Conservation (phyloP, 1,140 invertebrate species). For the Cydia fagiglandana region DNA sequence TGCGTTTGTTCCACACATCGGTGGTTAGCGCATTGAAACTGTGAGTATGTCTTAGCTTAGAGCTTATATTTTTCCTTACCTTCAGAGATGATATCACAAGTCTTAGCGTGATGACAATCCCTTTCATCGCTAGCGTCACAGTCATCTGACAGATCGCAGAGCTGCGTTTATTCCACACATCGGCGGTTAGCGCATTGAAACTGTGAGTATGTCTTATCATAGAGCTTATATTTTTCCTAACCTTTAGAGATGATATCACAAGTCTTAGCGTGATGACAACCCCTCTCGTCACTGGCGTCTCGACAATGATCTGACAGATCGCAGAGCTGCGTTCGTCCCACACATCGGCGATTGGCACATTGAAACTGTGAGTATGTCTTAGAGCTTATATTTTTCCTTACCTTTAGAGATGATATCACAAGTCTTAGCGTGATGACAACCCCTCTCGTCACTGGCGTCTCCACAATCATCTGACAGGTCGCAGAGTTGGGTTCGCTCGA, state of each 20-base stretch:
- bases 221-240: too few species aligned
- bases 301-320: conserved; percentile 91
- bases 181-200: conserved; percentile 95
- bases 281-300: conserved; percentile 93
- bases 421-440: conserved; percentile 89
- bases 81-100: conserved; percentile 85
- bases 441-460: conserved; percentile 93
- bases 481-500: conserved; percentile 89
- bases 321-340: conserved; percentile 83
- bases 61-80: conserved; percentile 43
- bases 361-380: too few species aligned
- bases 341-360: too few species aligned
- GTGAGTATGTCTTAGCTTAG: conserved; percentile 36
- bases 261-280: conserved; percentile 89
- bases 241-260: too few species aligned
- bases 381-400: conserved; percentile 31
- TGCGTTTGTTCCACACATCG: conserved; percentile 56
- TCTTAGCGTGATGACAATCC: conserved; percentile 90
- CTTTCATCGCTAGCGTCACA: conserved; percentile 94
- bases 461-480: conserved; percentile 91
- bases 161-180: conserved; percentile 88
- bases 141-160: conserved; percentile 92
- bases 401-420: conserved; percentile 85
- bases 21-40: too few species aligned
- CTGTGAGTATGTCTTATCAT: conserved; percentile 84